Evolutionary conservation across 2,888 invertebrate genomes (phyloP), one percentile per base, ranked within the genome.

Genomic region (Apamea crenata): DNA sequence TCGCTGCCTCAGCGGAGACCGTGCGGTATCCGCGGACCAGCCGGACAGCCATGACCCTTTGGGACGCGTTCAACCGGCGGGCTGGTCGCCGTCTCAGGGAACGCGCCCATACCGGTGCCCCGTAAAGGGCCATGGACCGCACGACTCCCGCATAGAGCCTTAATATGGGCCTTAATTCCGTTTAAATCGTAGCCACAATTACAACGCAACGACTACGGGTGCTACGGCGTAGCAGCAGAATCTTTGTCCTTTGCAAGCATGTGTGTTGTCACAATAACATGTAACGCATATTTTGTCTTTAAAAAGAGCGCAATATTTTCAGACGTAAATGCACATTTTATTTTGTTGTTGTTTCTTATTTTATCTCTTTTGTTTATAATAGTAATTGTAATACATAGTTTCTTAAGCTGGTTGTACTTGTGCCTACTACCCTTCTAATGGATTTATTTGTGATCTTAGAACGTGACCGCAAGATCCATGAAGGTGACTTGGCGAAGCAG

Each of bases 401-500:
- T 47, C 18, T 21, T n/a, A 32, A 32, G 21, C 36, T 63, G 25
- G 29, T 0, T 25, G 4, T 40, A 25, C 2, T 8, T 47, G 29
- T 50, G 25, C 12, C 14, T 44, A 29, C 6, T 56, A 36, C 12
- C 44, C 21, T 6, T n/a, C 16, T 77, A 36, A 78, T 70, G 32
- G 2, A 16, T 68, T 63, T 63, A 44, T 69, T 47, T 53, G 0
- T 86, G 29, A 71, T 29, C 8, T 66, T 82, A 98, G 98, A 97
- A 75, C 96, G 98, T 32, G 98, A 98, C 86, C 97, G 97, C 76
- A 97, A 97, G 91, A 97, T 98, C 74, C 97, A 97, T 91, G 96
- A 97, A 77, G 95, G 96, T n/a, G 97, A 98, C 86, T 96, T 97
- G 83, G 94, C 94, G 3, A 97, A 97, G 86, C 97, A 97, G 85